phyloP scores from a whole-genome alignment of 2,113 vertebrate species.

The Scatophagus argus region DNA sequence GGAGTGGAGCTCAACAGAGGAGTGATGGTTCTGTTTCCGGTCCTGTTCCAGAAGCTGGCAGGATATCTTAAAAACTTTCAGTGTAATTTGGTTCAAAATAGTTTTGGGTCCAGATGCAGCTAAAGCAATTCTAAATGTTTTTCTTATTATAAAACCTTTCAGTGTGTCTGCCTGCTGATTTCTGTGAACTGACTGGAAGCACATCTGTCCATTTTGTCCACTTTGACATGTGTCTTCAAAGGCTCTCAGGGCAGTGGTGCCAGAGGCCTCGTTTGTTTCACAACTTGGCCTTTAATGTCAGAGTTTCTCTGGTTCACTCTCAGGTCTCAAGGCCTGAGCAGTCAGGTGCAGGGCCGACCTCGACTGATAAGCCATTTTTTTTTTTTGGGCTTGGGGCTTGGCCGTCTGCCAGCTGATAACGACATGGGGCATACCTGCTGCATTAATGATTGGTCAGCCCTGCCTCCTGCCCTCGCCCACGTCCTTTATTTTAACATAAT shows the following conservation, averaged over 20 bases:
- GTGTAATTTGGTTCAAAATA: too few species aligned
- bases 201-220: not conserved
- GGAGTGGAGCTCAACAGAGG: too few species aligned
- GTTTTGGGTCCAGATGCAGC: too few species aligned
- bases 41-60: too few species aligned
- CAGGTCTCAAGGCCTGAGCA: conserved; percentile 54
- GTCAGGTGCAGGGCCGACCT: conserved; percentile 52
- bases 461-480: conserved; percentile 60
- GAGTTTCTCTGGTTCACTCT: conserved; percentile 49
- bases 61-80: too few species aligned
- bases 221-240: not conserved
- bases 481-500: conserved; percentile 64
- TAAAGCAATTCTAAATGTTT: too few species aligned
- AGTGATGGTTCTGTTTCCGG: too few species aligned
- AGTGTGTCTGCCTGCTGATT: not conserved
- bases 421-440: conserved; percentile 72
- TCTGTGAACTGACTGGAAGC: not conserved
- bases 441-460: conserved; percentile 82
- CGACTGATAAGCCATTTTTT: conserved; percentile 61
- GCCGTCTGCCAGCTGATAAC: conserved; percentile 75
- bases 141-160: not conserved
- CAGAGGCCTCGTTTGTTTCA: conserved; percentile 33
- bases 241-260: not conserved
- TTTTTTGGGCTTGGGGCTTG: conserved; percentile 60
- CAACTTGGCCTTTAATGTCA: conserved; percentile 34